Conservation (phyloP, 2,113 vertebrate species). For the Syngnathus scovelli region DNA sequence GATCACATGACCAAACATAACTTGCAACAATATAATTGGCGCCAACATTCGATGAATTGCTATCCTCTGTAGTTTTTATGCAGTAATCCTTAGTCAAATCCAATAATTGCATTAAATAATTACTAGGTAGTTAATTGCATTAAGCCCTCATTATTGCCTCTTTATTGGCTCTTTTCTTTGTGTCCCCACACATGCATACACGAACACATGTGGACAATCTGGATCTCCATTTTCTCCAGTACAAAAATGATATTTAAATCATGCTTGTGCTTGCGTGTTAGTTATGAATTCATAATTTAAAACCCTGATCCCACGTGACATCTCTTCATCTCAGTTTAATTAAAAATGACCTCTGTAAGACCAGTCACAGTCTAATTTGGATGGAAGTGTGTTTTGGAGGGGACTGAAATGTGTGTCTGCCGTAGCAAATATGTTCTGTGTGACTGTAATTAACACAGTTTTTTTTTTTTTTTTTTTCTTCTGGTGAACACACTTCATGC, state of each 20-base stretch:
- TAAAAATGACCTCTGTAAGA: slow-evolving; percentile 71
- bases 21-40: background rate
- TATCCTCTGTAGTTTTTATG: background rate
- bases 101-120: background rate
- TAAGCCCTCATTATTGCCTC: background rate
- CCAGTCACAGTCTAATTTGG: slow-evolving; percentile 70
- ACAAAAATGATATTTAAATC: slow-evolving; percentile 56
- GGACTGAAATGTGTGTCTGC: slow-evolving; percentile 16
- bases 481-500: background rate
- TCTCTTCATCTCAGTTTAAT: slow-evolving; percentile 70
- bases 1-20: background rate
- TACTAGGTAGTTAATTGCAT: background rate
- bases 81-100: background rate
- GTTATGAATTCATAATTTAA: slow-evolving; percentile 65
- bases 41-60: background rate
- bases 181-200: no score
- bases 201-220: background rate
- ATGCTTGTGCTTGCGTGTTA: slow-evolving; percentile 51
- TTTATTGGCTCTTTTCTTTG: slow-evolving; percentile 17
- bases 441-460: background rate
- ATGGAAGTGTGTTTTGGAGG: slow-evolving; percentile 43
- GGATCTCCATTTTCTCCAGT: slow-evolving; percentile 48
- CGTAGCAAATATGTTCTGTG: background rate
- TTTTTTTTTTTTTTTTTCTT: background rate
- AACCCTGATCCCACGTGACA: slow-evolving; percentile 66